phyloP scores from a whole-genome alignment of 2,113 vertebrate species.

The Phyllopteryx taeniolatus region DNA sequence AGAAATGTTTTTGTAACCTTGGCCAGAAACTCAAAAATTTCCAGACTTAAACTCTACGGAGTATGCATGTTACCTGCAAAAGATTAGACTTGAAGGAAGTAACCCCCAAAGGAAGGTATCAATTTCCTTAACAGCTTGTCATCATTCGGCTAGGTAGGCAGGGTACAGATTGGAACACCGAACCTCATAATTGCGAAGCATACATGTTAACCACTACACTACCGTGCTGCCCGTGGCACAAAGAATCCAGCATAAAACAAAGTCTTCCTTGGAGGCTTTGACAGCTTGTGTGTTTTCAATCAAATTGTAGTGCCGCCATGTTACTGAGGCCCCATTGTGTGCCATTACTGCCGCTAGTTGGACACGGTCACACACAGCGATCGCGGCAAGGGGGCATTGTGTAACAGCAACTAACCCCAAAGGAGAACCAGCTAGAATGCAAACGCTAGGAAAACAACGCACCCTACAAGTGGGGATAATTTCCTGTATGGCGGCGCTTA shows the following conservation, averaged over 20 bases:
- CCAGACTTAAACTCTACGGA: neutral
- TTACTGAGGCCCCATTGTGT: conserved; percentile 2
- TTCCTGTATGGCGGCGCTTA: conserved; percentile 72
- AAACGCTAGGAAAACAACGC: conserved; percentile 67
- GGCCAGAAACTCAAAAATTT: neutral
- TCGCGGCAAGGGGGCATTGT: conserved; percentile 17
- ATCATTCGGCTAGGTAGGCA: too few relatives aligned
- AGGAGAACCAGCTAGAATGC: conserved; percentile 39
- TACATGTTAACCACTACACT: too few relatives aligned
- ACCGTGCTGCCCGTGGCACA: too few relatives aligned
- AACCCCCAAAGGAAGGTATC: neutral
- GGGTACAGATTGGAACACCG: too few relatives aligned
- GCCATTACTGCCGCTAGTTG: neutral
- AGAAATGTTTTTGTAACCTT: too few relatives aligned
- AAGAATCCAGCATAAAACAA: neutral
- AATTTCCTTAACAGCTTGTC: too few relatives aligned
- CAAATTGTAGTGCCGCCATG: neutral
- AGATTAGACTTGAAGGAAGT: neutral
- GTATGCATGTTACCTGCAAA: neutral
- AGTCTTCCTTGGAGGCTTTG: neutral
- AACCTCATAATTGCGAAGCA: too few relatives aligned
- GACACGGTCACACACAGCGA: conserved; percentile 15
- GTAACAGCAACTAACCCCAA: conserved; percentile 20
- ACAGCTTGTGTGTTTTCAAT: neutral
- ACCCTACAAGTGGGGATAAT: conserved; percentile 72